These are phyloP conservation scores for Ia io DNA, from an alignment of 2,113 vertebrate genomes.

Conservation along the genomic window DNA sequence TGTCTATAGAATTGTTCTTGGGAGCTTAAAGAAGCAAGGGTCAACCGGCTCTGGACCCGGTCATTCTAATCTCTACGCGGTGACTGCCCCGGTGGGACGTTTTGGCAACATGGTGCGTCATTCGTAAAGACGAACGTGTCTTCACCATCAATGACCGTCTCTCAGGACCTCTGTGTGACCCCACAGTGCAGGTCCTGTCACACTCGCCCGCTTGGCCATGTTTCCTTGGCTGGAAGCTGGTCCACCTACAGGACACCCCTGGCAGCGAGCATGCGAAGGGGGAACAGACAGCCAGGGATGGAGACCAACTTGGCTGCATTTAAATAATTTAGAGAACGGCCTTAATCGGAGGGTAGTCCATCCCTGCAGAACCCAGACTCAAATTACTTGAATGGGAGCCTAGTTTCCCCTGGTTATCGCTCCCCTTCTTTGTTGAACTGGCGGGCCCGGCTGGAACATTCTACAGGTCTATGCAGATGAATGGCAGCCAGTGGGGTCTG, in stretches of 20 bases:
- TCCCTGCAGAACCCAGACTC: background rate
- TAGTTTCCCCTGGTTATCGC: slow-evolving; percentile 46
- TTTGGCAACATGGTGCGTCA: fast-evolving
- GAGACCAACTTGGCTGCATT: background rate
- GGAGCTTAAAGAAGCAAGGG: background rate
- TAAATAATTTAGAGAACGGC: slow-evolving; percentile 61
- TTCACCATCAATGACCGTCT: fast-evolving
- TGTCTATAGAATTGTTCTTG: background rate
- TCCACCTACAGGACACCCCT: background rate
- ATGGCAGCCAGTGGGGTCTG: background rate
- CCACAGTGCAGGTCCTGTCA: fast-evolving
- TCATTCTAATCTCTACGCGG: fast-evolving
- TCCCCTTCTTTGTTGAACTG: background rate
- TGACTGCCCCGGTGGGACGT: fast-evolving
- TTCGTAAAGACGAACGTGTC: background rate
- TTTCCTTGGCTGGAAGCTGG: fast-evolving
- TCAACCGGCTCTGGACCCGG: background rate
- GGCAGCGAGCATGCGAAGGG: background rate
- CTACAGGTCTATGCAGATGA: background rate
- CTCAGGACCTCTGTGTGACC: background rate
- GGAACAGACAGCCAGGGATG: background rate
- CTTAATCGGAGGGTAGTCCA: background rate
- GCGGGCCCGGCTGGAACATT: background rate
- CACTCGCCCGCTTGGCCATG: fast-evolving
- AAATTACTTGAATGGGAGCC: slow-evolving; percentile 35